phyloP scores from a whole-genome alignment of 2,797 vertebrate genomes.

The Danio kyathit region DNA sequence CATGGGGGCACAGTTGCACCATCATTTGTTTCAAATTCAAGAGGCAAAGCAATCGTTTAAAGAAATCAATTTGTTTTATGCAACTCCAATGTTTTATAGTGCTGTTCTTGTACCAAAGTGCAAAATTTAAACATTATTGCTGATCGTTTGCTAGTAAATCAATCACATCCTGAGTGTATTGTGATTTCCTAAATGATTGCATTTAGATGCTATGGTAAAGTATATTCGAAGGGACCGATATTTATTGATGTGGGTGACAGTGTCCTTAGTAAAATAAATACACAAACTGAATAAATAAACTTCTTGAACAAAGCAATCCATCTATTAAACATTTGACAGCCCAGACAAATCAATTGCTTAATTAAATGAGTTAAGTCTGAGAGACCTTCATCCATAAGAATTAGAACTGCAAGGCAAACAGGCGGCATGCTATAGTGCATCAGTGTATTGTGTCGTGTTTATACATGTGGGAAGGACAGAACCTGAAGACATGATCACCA shows the following conservation, averaged over 20 bases:
- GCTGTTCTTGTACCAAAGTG: conserved; percentile 66
- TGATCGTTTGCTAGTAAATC: conserved; percentile 77
- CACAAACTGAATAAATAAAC: conserved; percentile 71
- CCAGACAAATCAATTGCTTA: conserved; percentile 35
- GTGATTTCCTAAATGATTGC: conserved; percentile 71
- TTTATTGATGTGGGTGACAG: conserved; percentile 67
- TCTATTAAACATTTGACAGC: conserved; percentile 19
- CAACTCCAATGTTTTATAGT: conserved; percentile 67
- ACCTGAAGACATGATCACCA: conserved; percentile 23
- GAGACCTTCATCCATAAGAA: conserved; percentile 6
- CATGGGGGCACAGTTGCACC: conserved; percentile 77
- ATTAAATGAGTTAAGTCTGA: conserved; percentile 37
- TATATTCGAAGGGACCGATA: conserved; percentile 72
- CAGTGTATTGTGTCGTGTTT: conserved; percentile 7
- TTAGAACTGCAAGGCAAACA: conserved; percentile 20
- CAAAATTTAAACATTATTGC: conserved; percentile 67
- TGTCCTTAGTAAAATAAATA: conserved; percentile 57
- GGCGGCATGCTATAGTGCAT: not conserved
- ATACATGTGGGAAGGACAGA: conserved; percentile 12
- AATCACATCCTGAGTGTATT: conserved; percentile 71
- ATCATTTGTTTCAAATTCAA: conserved; percentile 63
- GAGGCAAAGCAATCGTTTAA: conserved; percentile 66
- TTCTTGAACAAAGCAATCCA: conserved; percentile 56
- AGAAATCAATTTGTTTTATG: conserved; percentile 73
- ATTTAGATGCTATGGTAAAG: conserved; percentile 67